Conservation (phyloP, 2,797 vertebrate genomes). For the Pseudopleuronectes americanus region DNA sequence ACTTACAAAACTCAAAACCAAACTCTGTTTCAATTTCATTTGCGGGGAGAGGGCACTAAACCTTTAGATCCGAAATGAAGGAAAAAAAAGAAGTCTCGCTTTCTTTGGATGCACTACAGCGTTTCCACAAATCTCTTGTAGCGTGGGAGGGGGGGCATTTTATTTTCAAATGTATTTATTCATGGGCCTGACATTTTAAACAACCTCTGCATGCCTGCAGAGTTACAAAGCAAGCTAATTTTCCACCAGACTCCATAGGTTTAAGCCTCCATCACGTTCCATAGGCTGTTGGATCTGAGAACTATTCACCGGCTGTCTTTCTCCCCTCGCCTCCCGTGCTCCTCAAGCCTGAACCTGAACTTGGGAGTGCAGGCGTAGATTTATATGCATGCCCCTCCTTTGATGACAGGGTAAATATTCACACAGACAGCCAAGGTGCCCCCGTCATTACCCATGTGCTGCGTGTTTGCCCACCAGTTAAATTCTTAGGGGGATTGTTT, state of each 20-base stretch:
- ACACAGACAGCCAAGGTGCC: slow-evolving; percentile 83
- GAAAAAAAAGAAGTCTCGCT: slow-evolving; percentile 16
- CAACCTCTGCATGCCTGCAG: slow-evolving; percentile 65
- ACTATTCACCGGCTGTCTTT: slow-evolving; percentile 54
- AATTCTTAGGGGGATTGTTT: slow-evolving; percentile 85
- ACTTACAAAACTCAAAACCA: slow-evolving; percentile 52
- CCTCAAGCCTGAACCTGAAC: slow-evolving; percentile 75
- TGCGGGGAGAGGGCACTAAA: slow-evolving; percentile 42
- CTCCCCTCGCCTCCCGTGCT: slow-evolving; percentile 62
- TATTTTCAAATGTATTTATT: slow-evolving; percentile 80
- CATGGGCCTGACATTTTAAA: slow-evolving; percentile 79
- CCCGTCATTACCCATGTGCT: slow-evolving; percentile 78
- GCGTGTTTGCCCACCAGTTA: slow-evolving; percentile 84
- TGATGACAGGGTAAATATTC: slow-evolving; percentile 88
- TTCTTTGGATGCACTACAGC: slow-evolving; percentile 50
- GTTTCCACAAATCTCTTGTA: slow-evolving; percentile 49
- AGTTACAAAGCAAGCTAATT: slow-evolving; percentile 73
- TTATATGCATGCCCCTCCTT: slow-evolving; percentile 83
- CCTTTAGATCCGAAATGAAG: slow-evolving; percentile 43
- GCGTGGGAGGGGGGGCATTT: slow-evolving; percentile 71
- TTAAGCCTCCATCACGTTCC: slow-evolving; percentile 50
- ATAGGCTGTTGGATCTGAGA: slow-evolving; percentile 55
- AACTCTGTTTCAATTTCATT: slow-evolving; percentile 73
- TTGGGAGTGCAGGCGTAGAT: slow-evolving; percentile 75
- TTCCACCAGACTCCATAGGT: slow-evolving; percentile 64